A percentile compares a stretch with the other conserved stretches of the same genome.
These are phyloP conservation scores for Horisme vitalbata DNA, from an alignment of 2,888 invertebrate genomes.

Conservation along the genomic window DNA sequence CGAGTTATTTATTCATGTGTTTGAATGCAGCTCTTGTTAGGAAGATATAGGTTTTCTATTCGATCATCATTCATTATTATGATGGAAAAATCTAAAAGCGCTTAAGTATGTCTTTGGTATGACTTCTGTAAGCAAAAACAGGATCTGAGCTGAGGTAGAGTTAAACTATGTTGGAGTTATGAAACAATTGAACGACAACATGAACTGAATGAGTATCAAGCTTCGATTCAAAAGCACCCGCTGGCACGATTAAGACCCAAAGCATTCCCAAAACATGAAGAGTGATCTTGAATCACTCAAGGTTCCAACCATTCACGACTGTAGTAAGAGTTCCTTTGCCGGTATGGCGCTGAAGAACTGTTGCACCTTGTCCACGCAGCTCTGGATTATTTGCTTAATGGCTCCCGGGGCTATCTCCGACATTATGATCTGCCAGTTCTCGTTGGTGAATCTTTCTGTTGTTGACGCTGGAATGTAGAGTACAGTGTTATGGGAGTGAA, in stretches of 20 bases:
- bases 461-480: slow-evolving; percentile 67
- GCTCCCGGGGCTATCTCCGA: slow-evolving; percentile 73
- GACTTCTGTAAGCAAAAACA: no score
- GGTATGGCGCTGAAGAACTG: slow-evolving; percentile 62
- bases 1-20: not conserved
- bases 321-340: slow-evolving; percentile 47
- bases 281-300: not conserved
- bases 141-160: no score
- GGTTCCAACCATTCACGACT: slow-evolving; percentile 57
- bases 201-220: not conserved
- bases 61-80: no score
- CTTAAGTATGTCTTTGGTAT: no score
- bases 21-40: no score
- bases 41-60: no score
- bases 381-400: slow-evolving; percentile 63
- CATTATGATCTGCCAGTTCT: slow-evolving; percentile 75
- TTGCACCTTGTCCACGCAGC: slow-evolving; percentile 63
- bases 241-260: not conserved
- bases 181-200: not conserved
- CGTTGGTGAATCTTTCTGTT: slow-evolving; percentile 69
- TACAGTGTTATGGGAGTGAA: slow-evolving; percentile 15
- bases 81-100: no score
- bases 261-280: not conserved
- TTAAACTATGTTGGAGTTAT: not conserved
- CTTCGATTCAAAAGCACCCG: not conserved